Percentiles rank a stretch among this genome's conserved stretches.
Conservation (phyloP, 2,113 vertebrate species). For the Tachysurus vachellii region DNA sequence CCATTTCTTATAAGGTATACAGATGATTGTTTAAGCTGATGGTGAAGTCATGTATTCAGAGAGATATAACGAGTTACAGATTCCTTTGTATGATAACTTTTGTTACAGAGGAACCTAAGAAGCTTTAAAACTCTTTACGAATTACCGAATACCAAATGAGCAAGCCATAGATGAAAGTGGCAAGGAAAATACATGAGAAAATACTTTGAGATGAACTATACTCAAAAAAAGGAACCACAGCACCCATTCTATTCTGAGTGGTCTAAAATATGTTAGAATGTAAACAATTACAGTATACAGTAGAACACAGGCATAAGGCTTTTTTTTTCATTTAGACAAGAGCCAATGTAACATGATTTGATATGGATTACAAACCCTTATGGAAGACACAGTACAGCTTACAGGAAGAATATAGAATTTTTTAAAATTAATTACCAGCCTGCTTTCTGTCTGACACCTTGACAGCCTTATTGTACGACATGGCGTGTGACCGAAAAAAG, state of each 20-base stretch:
- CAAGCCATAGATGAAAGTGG: background rate
- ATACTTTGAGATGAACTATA: background rate
- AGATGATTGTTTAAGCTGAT: background rate
- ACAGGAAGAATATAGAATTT: background rate
- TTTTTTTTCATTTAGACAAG: background rate
- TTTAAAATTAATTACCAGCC: background rate
- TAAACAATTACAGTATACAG: background rate
- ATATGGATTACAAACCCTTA: background rate
- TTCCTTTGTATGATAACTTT: background rate
- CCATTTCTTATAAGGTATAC: background rate
- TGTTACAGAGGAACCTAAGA: background rate
- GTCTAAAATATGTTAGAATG: background rate
- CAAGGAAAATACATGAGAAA: background rate
- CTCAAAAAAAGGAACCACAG: background rate
- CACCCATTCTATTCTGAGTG: background rate
- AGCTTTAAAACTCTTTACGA: background rate
- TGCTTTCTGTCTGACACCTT: background rate
- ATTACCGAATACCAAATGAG: background rate
- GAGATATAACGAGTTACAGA: background rate
- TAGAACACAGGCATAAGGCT: background rate
- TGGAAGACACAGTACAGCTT: background rate
- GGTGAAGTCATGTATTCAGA: background rate
- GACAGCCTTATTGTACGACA: background rate
- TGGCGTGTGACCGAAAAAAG: background rate
- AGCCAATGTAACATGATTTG: background rate